Base-by-base conservation (phyloP, 2,888 invertebrate genomes). In the Phyto melanocephala region DNA sequence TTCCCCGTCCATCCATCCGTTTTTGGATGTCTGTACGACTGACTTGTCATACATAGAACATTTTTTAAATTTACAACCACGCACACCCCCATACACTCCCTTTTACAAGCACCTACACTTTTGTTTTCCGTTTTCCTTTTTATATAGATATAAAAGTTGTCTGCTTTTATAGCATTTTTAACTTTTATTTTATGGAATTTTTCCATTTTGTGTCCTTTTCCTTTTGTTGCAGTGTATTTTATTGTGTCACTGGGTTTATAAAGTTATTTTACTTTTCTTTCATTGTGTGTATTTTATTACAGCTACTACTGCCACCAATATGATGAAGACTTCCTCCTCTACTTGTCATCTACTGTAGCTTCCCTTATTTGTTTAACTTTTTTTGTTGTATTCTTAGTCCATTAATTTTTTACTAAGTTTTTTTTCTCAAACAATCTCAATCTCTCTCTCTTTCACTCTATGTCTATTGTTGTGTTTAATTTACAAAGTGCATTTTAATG, bases 401-500 rank as follows among this genome's bases (percentile, higher is more conserved):
- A 54, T 24, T 54, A 63, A 7, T 35, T 45, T 28, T 17, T 37
- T 65, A 7, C 15, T 28, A 5, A 28, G 6, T 6, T 15, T 52
- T 13, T 17, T 35, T 47, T 13, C 17, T 67, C n/a, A 13, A 45
- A 22, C 35, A 20, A 45, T 47, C 56, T 58, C n/a, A 37, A 45
- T 56, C 28, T 37, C 42, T 37, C 1, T 65, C 20, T 52, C 17
- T 40, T 22, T 33, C 1, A 52, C 20, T 47, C 20, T 58, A 35
- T 40, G 2, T 65, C 15, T 65, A 47, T 68, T 79, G 75, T 76
- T 79, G n/a, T 82, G 70, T 82, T 79, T 82, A 82, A 82, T 82
- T 82, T 79, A 58, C 75, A 82, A 82, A 82, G 82, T 82, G 75
- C 79, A 82, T 82, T 79, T 79, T 82, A 82, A 82, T 82, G 82